Conservation (phyloP, 2,797 vertebrate species). For the Linurgus olivaceus region DNA sequence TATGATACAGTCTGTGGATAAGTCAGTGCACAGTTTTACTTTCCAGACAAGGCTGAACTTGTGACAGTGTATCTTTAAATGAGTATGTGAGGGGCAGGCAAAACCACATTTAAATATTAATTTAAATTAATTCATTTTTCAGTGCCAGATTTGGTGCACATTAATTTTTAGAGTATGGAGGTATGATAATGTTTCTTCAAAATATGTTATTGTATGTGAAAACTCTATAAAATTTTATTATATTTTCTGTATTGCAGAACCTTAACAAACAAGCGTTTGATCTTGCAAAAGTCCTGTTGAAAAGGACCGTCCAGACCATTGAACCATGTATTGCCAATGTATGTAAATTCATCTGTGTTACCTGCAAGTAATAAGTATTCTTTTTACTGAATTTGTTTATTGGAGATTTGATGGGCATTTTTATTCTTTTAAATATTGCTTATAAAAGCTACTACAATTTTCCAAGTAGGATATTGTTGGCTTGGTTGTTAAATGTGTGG, state of each 20-base stretch:
- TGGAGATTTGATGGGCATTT: background rate
- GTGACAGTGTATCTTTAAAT: background rate
- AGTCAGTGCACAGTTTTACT: background rate
- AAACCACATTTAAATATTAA: background rate
- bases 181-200: background rate
- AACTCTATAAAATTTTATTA: background rate
- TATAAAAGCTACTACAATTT: background rate
- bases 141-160: accelerated
- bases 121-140: background rate
- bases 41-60: background rate
- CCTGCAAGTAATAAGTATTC: background rate
- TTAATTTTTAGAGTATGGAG: background rate
- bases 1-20: background rate
- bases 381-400: background rate
- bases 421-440: background rate
- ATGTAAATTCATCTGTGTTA: constrained; percentile 64
- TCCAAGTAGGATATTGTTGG: background rate
- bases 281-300: constrained; percentile 94
- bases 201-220: background rate
- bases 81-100: background rate
- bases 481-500: background rate
- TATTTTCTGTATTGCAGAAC: constrained; percentile 83
- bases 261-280: constrained; percentile 99
- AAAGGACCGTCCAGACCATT: constrained; percentile 97
- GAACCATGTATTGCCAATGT: constrained; percentile 98